These are phyloP conservation scores for Stomatorhinus walkeri DNA, from an alignment of 2,797 vertebrate genomes.

Conservation along the genomic window DNA sequence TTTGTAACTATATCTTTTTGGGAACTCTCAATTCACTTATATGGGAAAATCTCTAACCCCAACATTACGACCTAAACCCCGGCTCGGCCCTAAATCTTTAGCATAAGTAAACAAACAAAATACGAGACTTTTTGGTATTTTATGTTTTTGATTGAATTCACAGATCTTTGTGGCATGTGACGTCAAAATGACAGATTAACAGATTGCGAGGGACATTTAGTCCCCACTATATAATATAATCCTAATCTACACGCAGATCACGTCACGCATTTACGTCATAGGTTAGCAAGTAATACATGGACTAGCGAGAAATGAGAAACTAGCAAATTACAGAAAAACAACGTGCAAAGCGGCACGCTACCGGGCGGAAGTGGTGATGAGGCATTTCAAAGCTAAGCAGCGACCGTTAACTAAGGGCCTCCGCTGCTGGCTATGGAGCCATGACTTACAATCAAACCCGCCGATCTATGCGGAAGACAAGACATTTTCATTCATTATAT, in stretches of 20 bases:
- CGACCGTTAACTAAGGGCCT: not conserved
- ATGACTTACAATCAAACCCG: not conserved
- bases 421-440: not conserved
- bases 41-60: not conserved
- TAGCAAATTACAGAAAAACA: not conserved
- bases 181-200: not conserved
- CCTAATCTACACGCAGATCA: not conserved
- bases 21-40: not conserved
- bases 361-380: not conserved
- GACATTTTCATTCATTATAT: not conserved
- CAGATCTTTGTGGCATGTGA: no score
- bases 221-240: not conserved
- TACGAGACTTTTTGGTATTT: not conserved
- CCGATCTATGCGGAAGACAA: not conserved
- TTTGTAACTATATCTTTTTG: not conserved
- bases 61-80: not conserved
- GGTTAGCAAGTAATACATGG: not conserved
- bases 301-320: not conserved
- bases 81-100: not conserved
- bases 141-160: not conserved
- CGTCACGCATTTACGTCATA: not conserved
- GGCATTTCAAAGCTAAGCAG: not conserved
- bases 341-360: not conserved
- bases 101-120: not conserved
- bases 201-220: not conserved